phyloP scores from a whole-genome alignment of 1,140 invertebrate genomes.

The Drosophila hydei region DNA sequence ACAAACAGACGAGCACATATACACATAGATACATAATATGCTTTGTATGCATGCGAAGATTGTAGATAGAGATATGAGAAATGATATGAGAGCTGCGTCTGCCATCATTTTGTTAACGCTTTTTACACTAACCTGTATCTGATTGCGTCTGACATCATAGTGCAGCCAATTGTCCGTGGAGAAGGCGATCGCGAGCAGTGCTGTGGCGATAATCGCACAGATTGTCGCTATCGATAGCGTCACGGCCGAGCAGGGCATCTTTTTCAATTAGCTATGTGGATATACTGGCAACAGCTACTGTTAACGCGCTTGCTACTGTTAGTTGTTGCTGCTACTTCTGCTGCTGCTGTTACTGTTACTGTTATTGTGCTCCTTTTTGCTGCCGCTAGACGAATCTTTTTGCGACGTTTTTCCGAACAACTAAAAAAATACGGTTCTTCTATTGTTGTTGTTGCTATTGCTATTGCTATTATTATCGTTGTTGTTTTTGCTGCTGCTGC shows the following conservation, averaged over 20 bases:
- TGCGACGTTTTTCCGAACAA: slow-evolving; percentile 41
- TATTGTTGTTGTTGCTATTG: slow-evolving; percentile 9
- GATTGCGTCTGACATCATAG: slow-evolving; percentile 93
- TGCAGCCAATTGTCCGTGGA: slow-evolving; percentile 98
- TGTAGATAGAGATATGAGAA: slow-evolving; percentile 17
- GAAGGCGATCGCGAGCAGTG: slow-evolving; percentile 95
- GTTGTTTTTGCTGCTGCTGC: slow-evolving; percentile 31
- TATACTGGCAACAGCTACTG: slow-evolving; percentile 7
- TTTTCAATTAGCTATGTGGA: slow-evolving; percentile 12
- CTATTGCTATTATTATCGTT: slow-evolving; percentile 31
- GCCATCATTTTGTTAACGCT: slow-evolving; percentile 31
- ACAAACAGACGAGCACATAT: slow-evolving; percentile 1
- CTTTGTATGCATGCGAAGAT: slow-evolving; percentile 32
- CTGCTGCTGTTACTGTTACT: slow-evolving; percentile 17
- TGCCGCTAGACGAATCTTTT: slow-evolving; percentile 29
- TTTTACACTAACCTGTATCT: slow-evolving; percentile 90
- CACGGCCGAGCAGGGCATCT: slow-evolving; percentile 97
- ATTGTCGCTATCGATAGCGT: slow-evolving; percentile 97
- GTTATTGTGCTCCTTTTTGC: slow-evolving; percentile 19
- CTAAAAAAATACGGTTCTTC: slow-evolving; percentile 55
- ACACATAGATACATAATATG: slow-evolving; percentile 1
- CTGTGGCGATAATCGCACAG: slow-evolving; percentile 95
- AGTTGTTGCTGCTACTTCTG: slow-evolving; percentile 12
- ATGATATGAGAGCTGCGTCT: slow-evolving; percentile 30
- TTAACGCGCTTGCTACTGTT: slow-evolving; percentile 14